These are phyloP conservation scores for Colius striatus DNA, from an alignment of 2,113 vertebrate species.

Conservation along the genomic window DNA sequence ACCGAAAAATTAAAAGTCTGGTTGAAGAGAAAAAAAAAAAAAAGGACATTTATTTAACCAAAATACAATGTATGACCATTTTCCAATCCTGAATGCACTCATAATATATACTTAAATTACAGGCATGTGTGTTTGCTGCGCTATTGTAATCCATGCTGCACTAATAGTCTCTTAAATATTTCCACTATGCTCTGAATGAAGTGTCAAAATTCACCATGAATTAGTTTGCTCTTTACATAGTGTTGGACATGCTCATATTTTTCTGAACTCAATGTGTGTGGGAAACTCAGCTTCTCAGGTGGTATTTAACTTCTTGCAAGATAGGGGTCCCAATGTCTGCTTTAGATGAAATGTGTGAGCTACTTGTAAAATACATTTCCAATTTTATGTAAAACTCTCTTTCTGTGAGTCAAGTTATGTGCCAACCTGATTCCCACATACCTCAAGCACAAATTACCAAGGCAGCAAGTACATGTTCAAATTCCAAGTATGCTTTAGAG, in stretches of 20 bases:
- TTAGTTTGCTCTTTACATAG: neutral
- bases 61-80: neutral
- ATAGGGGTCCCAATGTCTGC: neutral
- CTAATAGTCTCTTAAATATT: neutral
- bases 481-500: constrained; percentile 69
- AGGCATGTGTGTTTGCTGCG: neutral
- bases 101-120: neutral
- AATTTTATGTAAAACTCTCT: neutral
- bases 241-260: neutral
- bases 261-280: neutral
- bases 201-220: neutral
- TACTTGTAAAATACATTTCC: constrained; percentile 10
- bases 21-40: neutral
- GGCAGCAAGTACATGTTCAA: constrained; percentile 51
- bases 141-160: no score
- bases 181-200: constrained; percentile 3
- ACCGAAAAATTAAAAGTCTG: neutral
- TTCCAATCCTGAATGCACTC: neutral
- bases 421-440: constrained; percentile 2
- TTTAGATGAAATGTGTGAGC: constrained; percentile 21
- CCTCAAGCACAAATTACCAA: neutral
- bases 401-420: neutral
- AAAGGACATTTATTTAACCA: neutral
- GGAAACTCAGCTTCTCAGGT: neutral
- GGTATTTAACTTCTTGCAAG: constrained; percentile 8